A percentile compares a stretch with the other conserved stretches of the same genome.
phyloP scores from a whole-genome alignment of 2,797 vertebrate genomes.

The Aphelocoma californica region DNA sequence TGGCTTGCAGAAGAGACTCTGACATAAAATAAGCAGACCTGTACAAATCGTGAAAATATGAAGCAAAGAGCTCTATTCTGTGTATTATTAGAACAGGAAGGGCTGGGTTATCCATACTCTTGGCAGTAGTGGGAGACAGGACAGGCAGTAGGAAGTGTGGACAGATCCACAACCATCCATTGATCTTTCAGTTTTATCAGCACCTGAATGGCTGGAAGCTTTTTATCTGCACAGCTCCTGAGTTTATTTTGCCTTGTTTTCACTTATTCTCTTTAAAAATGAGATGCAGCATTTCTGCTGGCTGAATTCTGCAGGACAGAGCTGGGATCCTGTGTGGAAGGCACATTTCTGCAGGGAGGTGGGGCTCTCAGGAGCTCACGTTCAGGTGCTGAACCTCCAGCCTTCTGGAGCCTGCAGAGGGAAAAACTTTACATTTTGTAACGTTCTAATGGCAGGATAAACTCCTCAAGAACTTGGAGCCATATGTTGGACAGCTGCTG shows the following conservation, averaged over 20 bases:
- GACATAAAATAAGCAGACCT: background rate
- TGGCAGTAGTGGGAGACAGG: background rate
- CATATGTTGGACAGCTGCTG: constrained; percentile 23
- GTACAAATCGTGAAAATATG: background rate
- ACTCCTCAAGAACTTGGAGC: background rate
- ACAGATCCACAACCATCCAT: background rate
- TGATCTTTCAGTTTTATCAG: background rate
- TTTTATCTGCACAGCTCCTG: background rate
- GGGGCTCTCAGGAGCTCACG: too few species aligned
- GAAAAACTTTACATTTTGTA: background rate
- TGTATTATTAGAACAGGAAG: background rate
- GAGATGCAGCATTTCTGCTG: background rate
- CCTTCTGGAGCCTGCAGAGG: background rate
- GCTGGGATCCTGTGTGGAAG: background rate
- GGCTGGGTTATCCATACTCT: background rate
- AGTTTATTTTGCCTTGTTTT: background rate
- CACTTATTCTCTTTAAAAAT: background rate
- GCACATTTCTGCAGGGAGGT: background rate
- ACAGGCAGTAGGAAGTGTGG: background rate
- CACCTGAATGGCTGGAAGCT: background rate
- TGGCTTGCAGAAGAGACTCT: background rate
- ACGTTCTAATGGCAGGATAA: background rate
- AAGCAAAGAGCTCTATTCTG: background rate
- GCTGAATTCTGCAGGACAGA: background rate
- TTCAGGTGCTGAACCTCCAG: background rate